phyloP scores from a whole-genome alignment of 2,888 invertebrate species.

The Dasysyrphus albostriatus region DNA sequence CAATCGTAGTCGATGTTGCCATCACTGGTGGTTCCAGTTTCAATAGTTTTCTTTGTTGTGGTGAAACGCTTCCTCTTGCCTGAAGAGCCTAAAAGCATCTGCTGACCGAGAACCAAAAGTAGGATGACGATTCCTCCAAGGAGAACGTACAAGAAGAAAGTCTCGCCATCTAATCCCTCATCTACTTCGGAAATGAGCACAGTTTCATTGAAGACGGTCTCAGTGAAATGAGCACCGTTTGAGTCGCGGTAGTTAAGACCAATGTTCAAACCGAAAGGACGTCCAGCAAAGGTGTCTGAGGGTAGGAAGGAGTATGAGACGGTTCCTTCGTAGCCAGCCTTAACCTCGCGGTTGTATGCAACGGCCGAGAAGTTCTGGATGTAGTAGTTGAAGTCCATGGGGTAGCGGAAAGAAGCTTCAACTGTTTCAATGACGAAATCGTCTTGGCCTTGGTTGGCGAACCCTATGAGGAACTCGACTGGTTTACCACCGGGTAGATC shows the following conservation, averaged over 20 bases:
- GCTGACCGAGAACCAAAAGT: constrained; percentile 94
- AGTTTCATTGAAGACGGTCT: constrained; percentile 99
- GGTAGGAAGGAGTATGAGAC: constrained; percentile 97
- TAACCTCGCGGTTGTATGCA: constrained; percentile 93
- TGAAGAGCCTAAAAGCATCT: constrained; percentile 93
- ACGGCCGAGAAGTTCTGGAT: constrained; percentile 99
- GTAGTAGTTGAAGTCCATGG: constrained; percentile 98
- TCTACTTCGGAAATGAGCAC: constrained; percentile 97
- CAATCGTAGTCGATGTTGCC: constrained; percentile 99
- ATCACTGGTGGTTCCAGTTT: constrained; percentile 95
- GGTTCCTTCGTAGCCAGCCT: constrained; percentile 96
- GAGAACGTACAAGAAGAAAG: constrained; percentile 98
- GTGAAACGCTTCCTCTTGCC: constrained; percentile 86
- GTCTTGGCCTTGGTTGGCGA: constrained; percentile 96
- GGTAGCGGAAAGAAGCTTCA: constrained; percentile 99
- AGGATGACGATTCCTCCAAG: constrained; percentile 95
- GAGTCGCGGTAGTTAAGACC: constrained; percentile 95
- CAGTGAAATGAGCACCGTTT: constrained; percentile 87
- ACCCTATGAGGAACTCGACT: constrained; percentile 98
- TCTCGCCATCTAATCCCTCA: constrained; percentile 98
- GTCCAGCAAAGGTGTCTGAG: constrained; percentile 97
- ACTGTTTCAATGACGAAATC: constrained; percentile 96
- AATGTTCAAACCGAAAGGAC: constrained; percentile 97
- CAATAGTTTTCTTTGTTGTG: constrained; percentile 88
- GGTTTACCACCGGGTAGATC: constrained; percentile 92